Percentiles rank a stretch among this genome's conserved stretches.
Conservation (phyloP, 2,797 vertebrate genomes). For the Anguilla megastoma region DNA sequence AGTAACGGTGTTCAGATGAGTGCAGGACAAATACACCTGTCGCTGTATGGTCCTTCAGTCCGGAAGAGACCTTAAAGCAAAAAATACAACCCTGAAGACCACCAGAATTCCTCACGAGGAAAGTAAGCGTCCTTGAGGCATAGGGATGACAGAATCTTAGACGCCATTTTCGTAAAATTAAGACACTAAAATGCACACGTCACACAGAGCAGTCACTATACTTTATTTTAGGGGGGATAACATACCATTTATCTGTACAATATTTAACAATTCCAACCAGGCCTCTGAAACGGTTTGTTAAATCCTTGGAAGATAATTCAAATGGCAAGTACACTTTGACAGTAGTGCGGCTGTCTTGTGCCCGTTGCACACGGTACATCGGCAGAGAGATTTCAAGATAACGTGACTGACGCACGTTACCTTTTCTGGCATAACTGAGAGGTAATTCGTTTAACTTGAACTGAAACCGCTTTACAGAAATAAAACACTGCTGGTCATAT, state of each 20-base stretch:
- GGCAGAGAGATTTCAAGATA: constrained; percentile 70
- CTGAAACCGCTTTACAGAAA: constrained; percentile 51
- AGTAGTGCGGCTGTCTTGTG: constrained; percentile 79
- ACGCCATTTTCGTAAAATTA: neutral
- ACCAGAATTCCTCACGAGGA: neutral
- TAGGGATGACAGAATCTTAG: neutral
- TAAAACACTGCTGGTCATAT: constrained; percentile 80
- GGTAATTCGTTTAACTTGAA: constrained; percentile 74
- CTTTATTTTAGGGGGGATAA: constrained; percentile 75
- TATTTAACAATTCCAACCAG: constrained; percentile 81
- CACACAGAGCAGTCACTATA: constrained; percentile 71
- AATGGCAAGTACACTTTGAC: constrained; percentile 73
- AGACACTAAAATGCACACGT: neutral
- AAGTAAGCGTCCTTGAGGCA: neutral
- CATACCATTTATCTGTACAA: constrained; percentile 87
- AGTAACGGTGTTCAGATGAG: neutral
- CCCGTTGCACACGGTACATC: constrained; percentile 67
- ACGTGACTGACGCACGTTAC: constrained; percentile 71
- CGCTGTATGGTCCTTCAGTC: neutral
- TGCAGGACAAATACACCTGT: neutral
- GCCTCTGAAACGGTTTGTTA: constrained; percentile 62
- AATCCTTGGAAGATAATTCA: constrained; percentile 68
- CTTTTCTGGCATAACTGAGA: constrained; percentile 72
- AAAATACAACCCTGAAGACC: neutral
- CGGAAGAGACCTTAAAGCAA: neutral